phyloP scores from a whole-genome alignment of 2,888 invertebrate species.

The Agrotis segetum region DNA sequence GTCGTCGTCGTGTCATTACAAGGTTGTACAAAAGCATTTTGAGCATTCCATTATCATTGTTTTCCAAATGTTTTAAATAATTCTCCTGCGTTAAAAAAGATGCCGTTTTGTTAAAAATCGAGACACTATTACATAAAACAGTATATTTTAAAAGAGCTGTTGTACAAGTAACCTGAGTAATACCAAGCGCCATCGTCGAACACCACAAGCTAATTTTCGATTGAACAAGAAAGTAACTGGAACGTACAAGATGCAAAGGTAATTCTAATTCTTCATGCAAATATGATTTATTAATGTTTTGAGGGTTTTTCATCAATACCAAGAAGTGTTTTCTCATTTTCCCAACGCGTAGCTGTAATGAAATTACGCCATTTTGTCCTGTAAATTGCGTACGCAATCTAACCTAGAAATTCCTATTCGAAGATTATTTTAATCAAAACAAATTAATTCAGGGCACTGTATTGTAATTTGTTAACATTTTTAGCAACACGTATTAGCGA shows the following conservation, averaged over 20 bases:
- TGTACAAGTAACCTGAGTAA: conserved; percentile 19
- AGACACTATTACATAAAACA: not conserved
- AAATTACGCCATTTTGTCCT: conserved; percentile 57
- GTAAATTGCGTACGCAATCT: conserved; percentile 39
- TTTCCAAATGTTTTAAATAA: conserved; percentile 3
- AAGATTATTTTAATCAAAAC: conserved; percentile 36
- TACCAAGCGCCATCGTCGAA: conserved; percentile 9
- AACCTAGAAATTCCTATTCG: conserved; percentile 37
- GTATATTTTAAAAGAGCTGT: not conserved
- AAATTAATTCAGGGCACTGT: conserved; percentile 16
- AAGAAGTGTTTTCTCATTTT: not conserved
- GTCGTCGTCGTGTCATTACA: not conserved
- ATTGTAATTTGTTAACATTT: conserved; percentile 52
- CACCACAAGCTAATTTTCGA: conserved; percentile 44
- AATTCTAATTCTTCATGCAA: conserved; percentile 22
- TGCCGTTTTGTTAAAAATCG: not conserved
- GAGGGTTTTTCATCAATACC: not conserved
- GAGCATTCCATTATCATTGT: conserved; percentile 42
- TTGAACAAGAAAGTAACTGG: conserved; percentile 51
- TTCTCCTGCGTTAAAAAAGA: no score
- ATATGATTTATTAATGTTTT: not conserved
- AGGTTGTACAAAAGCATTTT: conserved; percentile 36
- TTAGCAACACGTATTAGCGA: conserved; percentile 39
- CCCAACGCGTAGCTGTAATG: not conserved
- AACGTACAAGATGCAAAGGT: conserved; percentile 57